Evolutionary conservation across 2,888 invertebrate genomes (phyloP), one percentile per base, ranked within the genome.

Genomic region (Spodoptera picta): DNA sequence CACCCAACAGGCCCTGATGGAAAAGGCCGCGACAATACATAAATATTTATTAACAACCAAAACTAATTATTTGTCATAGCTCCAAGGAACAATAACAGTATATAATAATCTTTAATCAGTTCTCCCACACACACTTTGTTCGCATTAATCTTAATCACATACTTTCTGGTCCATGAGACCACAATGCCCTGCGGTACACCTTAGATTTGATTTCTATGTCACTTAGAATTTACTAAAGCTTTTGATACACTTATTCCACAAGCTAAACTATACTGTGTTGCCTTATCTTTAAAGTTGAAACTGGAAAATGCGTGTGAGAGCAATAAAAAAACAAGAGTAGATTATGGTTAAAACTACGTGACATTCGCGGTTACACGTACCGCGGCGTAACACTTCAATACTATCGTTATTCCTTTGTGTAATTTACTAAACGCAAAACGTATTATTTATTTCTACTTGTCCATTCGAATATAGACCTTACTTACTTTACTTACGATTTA

Each of bases 351-450:
- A 81, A 82, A 74, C 76, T 88, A 90, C 90, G 90, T 90, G 90
- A 89, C 89, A 88, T 86, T 88, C 85, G 86, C 80, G 82, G 83
- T 83, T 86, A 87, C 90, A 92, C 92, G 91, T 91, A 90, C 85
- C 71, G 65, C 81, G 71, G 80, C 82, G 87, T 88, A 89, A 90
- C 85, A 85, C 84, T 86, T 86, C 79, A 83, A 83, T 83, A 86
- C 86, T 89, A 88, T 89, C 86, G 82, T 86, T 85, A 79, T 81
- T 85, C 81, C 88, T 90, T 90, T 89, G 87, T 88, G 82, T 75
- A 55, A 62, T 67, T 54, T 43, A 64, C 53, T 74, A 56, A 69
- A 70, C 59, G 63, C 68, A 68, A 82, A 83, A 80, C 59, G 77
- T 68, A 67, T 64, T 77, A 67, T 73, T 79, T 62, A 61, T 64